These are phyloP conservation scores for Anoplolepis gracilipes DNA, from an alignment of 1,140 invertebrate genomes.

Conservation along the genomic window DNA sequence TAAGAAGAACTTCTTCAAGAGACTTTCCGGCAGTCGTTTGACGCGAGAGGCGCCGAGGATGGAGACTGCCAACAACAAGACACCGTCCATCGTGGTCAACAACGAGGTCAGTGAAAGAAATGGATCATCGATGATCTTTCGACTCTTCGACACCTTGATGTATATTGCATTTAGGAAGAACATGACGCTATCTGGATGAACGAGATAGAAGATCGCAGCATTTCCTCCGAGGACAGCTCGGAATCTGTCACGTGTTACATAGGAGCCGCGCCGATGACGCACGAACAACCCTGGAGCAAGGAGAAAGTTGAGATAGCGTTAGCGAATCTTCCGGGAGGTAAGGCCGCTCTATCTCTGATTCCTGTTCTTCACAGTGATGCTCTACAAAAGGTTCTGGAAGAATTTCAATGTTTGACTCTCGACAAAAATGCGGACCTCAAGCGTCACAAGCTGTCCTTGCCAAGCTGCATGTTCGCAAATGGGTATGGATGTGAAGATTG, in stretches of 20 bases:
- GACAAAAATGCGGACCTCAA: conserved; percentile 37
- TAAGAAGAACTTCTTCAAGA: conserved; percentile 67
- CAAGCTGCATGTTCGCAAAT: conserved; percentile 74
- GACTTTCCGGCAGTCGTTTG: conserved; percentile 66
- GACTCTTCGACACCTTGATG: neutral
- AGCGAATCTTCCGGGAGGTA: conserved; percentile 80
- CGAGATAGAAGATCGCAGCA: conserved; percentile 73
- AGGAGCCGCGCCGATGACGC: conserved; percentile 65
- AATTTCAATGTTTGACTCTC: conserved; percentile 69
- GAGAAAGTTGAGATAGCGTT: conserved; percentile 78
- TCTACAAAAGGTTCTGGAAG: conserved; percentile 71
- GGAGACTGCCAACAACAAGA: conserved; percentile 5
- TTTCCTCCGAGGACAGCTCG: conserved; percentile 79
- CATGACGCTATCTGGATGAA: conserved; percentile 78
- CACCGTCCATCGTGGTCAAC: conserved; percentile 65
- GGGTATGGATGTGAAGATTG: conserved; percentile 71
- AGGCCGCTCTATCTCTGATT: conserved; percentile 76
- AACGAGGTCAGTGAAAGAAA: conserved; percentile 68
- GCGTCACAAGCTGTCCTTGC: conserved; percentile 56
- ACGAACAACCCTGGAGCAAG: conserved; percentile 79
- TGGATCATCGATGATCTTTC: neutral
- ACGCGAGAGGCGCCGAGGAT: conserved; percentile 58
- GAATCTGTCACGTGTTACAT: conserved; percentile 71
- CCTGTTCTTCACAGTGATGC: conserved; percentile 73
- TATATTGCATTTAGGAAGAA: conserved; percentile 64